A percentile compares a stretch with the other conserved stretches of the same genome.
These are phyloP conservation scores for Pollimyrus isidori DNA, from an alignment of 2,113 vertebrate genomes.

Conservation along the genomic window DNA sequence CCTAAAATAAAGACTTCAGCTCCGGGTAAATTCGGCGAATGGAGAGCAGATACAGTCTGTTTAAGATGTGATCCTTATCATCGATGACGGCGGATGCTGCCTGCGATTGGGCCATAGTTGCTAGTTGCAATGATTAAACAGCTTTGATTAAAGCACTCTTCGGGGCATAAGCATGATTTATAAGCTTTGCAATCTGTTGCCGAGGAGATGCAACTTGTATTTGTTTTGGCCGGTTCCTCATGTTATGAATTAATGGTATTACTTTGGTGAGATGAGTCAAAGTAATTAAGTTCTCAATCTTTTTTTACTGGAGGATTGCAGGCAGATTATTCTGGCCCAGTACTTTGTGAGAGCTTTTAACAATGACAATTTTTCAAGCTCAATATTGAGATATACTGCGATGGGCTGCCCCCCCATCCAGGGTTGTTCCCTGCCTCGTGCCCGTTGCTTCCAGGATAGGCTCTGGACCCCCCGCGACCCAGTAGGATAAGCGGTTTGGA, in stretches of 20 bases:
- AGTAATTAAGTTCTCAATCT: not conserved
- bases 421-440: no score
- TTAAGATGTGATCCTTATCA: not conserved
- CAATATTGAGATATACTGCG: not conserved
- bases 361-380: not conserved
- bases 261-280: not conserved
- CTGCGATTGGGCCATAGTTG: not conserved
- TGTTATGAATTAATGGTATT: not conserved
- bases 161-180: not conserved
- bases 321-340: not conserved
- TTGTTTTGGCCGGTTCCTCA: not conserved
- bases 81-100: not conserved
- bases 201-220: not conserved
- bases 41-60: not conserved
- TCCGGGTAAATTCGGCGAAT: not conserved
- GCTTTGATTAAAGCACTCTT: slow-evolving; percentile 4
- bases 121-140: not conserved
- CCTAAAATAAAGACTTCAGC: not conserved
- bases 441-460: no score
- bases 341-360: not conserved
- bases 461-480: no score
- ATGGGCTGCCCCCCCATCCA: no score
- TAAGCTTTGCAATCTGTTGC: slow-evolving; percentile 3
- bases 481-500: no score
- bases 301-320: not conserved